phyloP scores from a whole-genome alignment of 2,888 invertebrate genomes.

The Elegia similella region DNA sequence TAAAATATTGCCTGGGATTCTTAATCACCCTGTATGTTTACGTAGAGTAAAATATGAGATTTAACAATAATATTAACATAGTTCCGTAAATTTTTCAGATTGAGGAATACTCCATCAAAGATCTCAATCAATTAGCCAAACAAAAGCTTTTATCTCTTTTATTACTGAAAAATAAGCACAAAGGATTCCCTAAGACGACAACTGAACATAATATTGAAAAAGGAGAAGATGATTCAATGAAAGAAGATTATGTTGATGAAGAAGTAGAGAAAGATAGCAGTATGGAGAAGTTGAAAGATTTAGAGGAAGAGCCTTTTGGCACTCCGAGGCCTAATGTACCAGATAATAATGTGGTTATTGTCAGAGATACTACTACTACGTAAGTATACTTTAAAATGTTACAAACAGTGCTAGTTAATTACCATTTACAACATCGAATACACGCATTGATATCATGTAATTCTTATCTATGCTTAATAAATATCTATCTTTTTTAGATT shows the following conservation, averaged over 20 bases:
- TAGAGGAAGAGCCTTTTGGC: constrained; percentile 69
- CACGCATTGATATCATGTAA: too few species aligned
- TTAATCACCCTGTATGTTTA: too few species aligned
- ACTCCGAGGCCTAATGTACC: constrained; percentile 54
- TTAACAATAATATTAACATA: neutral
- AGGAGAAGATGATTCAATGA: constrained; percentile 19
- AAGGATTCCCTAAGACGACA: constrained; percentile 38
- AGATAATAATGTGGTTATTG: constrained; percentile 58
- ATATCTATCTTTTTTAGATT: too few species aligned
- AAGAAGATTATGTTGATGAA: constrained; percentile 24
- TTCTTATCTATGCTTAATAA: too few species aligned
- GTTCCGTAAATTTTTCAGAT: constrained; percentile 42
- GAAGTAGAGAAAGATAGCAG: constrained; percentile 7
- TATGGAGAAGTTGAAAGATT: constrained; percentile 46
- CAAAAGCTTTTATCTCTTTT: constrained; percentile 52
- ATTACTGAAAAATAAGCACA: constrained; percentile 46
- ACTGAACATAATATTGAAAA: constrained; percentile 2
- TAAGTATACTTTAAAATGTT: constrained; percentile 35
- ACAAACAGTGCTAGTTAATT: too few species aligned
- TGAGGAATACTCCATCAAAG: constrained; percentile 68
- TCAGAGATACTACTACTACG: constrained; percentile 51
- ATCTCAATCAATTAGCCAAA: constrained; percentile 62
- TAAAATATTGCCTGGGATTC: too few species aligned
- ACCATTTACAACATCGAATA: too few species aligned
- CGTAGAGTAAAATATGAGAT: too few species aligned